A percentile compares a stretch with the other conserved stretches of the same genome.
Evolutionary conservation across 2,797 vertebrate genomes (phyloP).

Genomic region (Leptodactylus fallax): DNA sequence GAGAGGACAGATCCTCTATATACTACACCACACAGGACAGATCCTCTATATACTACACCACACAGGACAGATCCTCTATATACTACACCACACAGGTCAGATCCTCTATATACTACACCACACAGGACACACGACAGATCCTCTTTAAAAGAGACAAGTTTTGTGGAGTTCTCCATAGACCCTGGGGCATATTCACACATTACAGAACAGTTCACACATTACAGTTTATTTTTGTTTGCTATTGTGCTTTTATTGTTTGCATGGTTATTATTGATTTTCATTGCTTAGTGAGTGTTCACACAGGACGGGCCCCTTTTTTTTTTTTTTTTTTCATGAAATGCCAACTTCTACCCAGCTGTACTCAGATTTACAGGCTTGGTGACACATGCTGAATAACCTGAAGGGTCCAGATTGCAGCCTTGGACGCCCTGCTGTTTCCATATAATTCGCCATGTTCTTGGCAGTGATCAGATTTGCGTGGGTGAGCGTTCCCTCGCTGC

Average conservation of each 20-base stretch:
- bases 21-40: too few species aligned
- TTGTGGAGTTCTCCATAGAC: too few species aligned
- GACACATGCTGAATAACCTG: slow-evolving; percentile 10
- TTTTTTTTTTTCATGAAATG: neutral
- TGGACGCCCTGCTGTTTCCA: neutral
- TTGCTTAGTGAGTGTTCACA: neutral
- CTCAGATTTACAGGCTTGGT: neutral
- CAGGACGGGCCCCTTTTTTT: neutral
- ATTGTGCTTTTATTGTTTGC: neutral
- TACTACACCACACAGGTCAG: too few species aligned
- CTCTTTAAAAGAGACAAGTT: too few species aligned
- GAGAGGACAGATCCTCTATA: too few species aligned
- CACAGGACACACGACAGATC: neutral
- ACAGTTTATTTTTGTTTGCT: neutral
- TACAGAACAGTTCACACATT: neutral
- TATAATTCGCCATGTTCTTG: neutral
- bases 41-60: too few species aligned
- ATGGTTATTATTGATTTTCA: neutral
- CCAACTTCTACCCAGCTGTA: neutral
- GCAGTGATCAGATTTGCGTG: neutral
- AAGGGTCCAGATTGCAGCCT: neutral
- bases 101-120: neutral
- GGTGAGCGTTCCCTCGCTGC: neutral
- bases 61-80: too few species aligned
- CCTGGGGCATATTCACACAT: neutral